Conservation (phyloP, 1,140 invertebrate genomes). For the Anastrepha obliqua region DNA sequence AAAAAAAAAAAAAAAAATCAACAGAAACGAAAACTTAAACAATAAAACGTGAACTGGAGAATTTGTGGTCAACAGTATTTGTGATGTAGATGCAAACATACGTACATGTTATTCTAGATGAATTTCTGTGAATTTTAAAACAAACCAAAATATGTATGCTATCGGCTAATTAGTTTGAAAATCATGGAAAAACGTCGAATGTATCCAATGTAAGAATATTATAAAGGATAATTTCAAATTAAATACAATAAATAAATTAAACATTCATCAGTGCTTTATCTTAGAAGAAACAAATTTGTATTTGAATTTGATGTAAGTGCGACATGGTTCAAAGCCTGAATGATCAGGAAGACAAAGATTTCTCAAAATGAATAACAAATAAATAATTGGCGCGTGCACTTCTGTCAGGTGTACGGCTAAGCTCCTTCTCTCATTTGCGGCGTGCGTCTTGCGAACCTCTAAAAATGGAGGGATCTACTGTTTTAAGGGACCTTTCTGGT, state of each 20-base stretch:
- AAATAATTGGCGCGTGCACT: too few species aligned
- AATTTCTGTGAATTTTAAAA: slow-evolving; percentile 9
- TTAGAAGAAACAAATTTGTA: background rate
- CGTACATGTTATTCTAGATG: background rate
- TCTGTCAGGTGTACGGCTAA: too few species aligned
- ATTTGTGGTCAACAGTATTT: background rate
- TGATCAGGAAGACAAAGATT: too few species aligned
- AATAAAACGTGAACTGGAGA: background rate
- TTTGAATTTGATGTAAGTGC: too few species aligned
- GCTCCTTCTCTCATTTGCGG: too few species aligned
- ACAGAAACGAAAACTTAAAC: background rate
- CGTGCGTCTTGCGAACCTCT: too few species aligned
- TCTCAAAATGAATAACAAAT: too few species aligned
- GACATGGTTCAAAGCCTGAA: too few species aligned
- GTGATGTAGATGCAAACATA: background rate
- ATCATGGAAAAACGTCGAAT: background rate
- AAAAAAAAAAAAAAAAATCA: background rate
- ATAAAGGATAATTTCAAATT: slow-evolving; percentile 5
- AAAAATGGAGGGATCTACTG: too few species aligned
- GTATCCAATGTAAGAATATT: background rate
- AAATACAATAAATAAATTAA: slow-evolving; percentile 17
- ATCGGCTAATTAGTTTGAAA: background rate
- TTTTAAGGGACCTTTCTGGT: too few species aligned
- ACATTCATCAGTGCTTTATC: slow-evolving; percentile 17
- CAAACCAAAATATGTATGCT: background rate